These are phyloP conservation scores for Tenualosa ilisha DNA, from an alignment of 2,797 vertebrate species.

Conservation along the genomic window DNA sequence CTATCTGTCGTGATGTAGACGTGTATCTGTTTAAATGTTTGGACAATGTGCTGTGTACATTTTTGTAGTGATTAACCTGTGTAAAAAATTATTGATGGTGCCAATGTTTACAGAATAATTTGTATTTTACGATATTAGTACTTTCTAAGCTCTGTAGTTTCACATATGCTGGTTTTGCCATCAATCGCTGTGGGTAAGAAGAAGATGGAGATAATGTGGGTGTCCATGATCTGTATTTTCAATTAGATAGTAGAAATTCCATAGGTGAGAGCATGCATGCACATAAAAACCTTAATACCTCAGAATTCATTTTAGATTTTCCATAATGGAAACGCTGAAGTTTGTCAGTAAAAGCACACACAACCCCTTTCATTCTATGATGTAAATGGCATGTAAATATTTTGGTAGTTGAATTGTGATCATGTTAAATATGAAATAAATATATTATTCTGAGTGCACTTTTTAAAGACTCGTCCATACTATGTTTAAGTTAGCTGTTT, in stretches of 20 bases:
- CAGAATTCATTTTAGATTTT: constrained; percentile 12
- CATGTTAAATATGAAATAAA: constrained; percentile 1
- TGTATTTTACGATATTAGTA: background rate
- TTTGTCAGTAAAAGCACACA: constrained; percentile 18
- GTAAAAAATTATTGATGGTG: background rate
- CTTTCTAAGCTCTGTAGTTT: constrained; percentile 3
- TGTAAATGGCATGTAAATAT: constrained; percentile 1
- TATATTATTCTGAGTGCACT: background rate
- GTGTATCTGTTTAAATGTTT: constrained; percentile 16
- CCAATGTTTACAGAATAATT: constrained; percentile 11
- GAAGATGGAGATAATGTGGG: background rate
- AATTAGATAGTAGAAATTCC: background rate
- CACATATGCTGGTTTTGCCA: background rate
- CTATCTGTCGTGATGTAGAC: background rate
- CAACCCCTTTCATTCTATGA: constrained; percentile 10
- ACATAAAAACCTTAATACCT: constrained; percentile 13
- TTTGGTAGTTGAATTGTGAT: background rate
- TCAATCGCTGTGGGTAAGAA: background rate
- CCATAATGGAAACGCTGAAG: background rate
- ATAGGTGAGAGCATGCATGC: background rate
- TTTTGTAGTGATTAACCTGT: background rate
- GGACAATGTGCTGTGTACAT: background rate
- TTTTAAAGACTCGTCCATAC: background rate
- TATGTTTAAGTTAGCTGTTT: background rate
- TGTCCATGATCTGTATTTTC: background rate